Conservation (phyloP, 2,113 vertebrate species). For the Leptocoma aspasia region DNA sequence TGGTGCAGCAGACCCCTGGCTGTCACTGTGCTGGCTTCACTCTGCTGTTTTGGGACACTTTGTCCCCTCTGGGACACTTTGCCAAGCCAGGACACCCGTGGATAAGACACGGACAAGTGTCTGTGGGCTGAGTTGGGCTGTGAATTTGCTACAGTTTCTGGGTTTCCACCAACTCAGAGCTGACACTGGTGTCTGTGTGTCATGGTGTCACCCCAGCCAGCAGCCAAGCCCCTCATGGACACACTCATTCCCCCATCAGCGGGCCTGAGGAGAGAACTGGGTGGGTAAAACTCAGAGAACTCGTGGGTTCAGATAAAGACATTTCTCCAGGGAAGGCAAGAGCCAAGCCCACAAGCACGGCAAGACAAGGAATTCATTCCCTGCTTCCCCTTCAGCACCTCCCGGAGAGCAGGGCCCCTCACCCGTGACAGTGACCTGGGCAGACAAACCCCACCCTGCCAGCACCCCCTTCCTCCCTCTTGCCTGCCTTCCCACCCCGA, state of each 20-base stretch:
- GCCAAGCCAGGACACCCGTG: neutral
- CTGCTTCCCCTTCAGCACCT: neutral
- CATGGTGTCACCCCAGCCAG: neutral
- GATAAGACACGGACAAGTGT: neutral
- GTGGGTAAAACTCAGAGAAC: neutral
- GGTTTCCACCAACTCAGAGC: neutral
- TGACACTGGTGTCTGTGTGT: neutral
- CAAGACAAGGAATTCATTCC: neutral
- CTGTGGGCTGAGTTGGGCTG: neutral
- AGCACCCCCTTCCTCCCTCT: neutral
- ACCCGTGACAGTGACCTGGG: neutral
- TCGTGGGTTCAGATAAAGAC: rapidly evolving
- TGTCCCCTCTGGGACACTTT: neutral
- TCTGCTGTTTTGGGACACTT: neutral
- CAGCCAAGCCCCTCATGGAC: neutral
- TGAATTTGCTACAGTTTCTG: neutral
- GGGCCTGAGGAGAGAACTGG: neutral
- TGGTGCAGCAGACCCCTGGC: neutral
- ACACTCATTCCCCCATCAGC: rapidly evolving
- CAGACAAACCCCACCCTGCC: neutral
- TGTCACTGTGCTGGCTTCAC: neutral
- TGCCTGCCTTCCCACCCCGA: neutral
- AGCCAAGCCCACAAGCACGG: rapidly evolving
- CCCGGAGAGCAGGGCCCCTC: no score
- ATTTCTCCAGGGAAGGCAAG: no score